Percentiles rank a stretch among this genome's conserved stretches.
Evolutionary conservation across 2,888 invertebrate genomes (phyloP).

Genomic region (Parasteatoda lunata): DNA sequence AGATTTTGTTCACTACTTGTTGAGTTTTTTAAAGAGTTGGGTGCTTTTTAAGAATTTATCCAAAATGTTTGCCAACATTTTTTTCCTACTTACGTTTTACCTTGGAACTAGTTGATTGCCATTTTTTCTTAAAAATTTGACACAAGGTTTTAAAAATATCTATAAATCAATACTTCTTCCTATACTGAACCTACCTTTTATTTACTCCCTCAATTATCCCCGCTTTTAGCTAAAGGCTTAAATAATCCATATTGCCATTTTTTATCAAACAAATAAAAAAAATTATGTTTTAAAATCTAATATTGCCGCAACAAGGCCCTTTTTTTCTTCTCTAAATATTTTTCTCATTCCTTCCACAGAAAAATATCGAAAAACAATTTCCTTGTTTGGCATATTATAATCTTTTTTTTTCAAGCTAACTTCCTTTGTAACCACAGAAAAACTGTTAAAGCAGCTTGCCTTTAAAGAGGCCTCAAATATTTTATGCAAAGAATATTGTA

Average conservation of each 20-base stretch:
- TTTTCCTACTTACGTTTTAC: too few species aligned
- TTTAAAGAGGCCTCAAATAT: conserved; percentile 62
- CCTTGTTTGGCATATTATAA: conserved; percentile 48
- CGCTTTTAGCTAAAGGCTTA: conserved; percentile 21
- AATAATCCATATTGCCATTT: conserved; percentile 16
- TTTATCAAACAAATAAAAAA: conserved; percentile 25
- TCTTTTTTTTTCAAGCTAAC: conserved; percentile 20
- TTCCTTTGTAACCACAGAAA: conserved; percentile 46
- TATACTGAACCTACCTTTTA: background rate
- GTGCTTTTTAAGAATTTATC: too few species aligned
- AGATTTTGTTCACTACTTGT: too few species aligned
- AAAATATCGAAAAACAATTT: conserved; percentile 64
- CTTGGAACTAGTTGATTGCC: too few species aligned
- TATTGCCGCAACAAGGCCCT: conserved; percentile 42
- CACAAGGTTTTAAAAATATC: too few species aligned
- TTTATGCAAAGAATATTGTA: conserved; percentile 65
- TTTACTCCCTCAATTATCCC: conserved; percentile 51
- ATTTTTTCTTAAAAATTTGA: too few species aligned
- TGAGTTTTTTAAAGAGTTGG: too few species aligned
- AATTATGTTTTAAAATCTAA: conserved; percentile 50
- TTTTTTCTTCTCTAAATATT: conserved; percentile 7
- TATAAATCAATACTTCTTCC: background rate
- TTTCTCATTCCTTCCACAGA: conserved; percentile 5
- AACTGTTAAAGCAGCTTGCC: conserved; percentile 56
- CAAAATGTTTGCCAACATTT: too few species aligned